Percentiles rank a stretch among this genome's conserved stretches.
phyloP scores from a whole-genome alignment of 2,113 vertebrate species.

The Hydrochoerus hydrochaeris region DNA sequence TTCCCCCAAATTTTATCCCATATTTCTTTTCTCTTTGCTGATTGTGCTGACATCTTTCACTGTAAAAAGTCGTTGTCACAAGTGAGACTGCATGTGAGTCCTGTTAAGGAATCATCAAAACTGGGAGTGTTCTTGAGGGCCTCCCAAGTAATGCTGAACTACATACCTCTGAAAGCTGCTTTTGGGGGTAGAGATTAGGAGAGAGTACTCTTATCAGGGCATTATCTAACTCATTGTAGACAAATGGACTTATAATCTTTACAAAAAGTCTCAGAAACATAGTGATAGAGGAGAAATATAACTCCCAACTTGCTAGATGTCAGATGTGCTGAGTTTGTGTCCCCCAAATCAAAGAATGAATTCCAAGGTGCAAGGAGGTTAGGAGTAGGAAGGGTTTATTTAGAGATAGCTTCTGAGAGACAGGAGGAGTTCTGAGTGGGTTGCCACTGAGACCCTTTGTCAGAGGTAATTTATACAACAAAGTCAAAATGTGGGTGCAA shows the following conservation, averaged over 20 bases:
- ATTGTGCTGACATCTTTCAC: neutral
- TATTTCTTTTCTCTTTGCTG: neutral
- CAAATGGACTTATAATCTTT: neutral
- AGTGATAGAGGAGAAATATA: neutral
- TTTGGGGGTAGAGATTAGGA: neutral
- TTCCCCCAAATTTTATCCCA: neutral
- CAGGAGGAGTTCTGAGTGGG: neutral
- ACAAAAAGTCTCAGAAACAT: conserved; percentile 29
- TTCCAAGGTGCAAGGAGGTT: neutral
- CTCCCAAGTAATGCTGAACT: neutral
- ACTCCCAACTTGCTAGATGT: neutral
- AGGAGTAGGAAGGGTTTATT: neutral
- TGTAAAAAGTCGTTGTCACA: neutral
- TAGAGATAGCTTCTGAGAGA: neutral
- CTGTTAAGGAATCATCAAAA: neutral
- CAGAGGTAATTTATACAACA: neutral
- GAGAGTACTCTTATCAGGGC: neutral
- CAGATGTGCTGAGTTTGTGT: neutral
- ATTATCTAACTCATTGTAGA: neutral
- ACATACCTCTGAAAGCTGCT: neutral
- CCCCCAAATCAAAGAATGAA: neutral
- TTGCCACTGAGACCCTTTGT: neutral
- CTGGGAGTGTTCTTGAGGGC: neutral
- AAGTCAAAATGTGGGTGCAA: neutral
- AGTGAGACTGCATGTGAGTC: fast-evolving